phyloP scores from a whole-genome alignment of 2,113 vertebrate genomes.

The Peromyscus californicus region DNA sequence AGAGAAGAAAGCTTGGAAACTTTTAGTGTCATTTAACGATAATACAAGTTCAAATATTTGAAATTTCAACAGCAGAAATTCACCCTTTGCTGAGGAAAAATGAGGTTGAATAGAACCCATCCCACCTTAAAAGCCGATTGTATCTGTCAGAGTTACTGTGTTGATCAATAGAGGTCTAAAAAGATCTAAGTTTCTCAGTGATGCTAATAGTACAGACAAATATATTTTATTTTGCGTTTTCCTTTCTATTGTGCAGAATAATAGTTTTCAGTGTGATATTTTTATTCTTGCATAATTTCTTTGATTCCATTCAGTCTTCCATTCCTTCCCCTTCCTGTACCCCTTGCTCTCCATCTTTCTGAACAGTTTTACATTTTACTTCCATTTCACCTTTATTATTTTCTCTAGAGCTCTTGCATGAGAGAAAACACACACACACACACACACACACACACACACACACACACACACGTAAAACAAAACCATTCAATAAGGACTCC shows the following conservation, averaged over 20 bases:
- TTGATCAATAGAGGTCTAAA: background rate
- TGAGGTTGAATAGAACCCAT: background rate
- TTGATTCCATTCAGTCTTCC: background rate
- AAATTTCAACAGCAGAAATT: background rate
- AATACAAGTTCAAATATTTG: background rate
- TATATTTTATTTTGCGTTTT: background rate
- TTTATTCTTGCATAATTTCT: background rate
- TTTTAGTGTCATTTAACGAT: background rate
- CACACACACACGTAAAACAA: too few species aligned
- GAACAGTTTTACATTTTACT: background rate
- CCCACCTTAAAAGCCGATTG: background rate
- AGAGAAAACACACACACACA: background rate
- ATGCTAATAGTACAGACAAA: background rate
- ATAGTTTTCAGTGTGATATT: background rate
- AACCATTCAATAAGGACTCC: slow-evolving; percentile 1
- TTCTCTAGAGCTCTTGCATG: background rate
- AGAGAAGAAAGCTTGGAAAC: background rate
- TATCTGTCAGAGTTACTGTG: background rate
- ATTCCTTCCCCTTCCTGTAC: background rate
- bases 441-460: too few species aligned
- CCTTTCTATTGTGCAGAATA: background rate
- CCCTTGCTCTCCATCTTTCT: background rate
- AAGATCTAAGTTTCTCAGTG: background rate
- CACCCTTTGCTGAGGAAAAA: slow-evolving; percentile 6
- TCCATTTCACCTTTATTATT: background rate